These are phyloP conservation scores for Bombus fervidus DNA, from an alignment of 1,140 invertebrate genomes.

Conservation along the genomic window DNA sequence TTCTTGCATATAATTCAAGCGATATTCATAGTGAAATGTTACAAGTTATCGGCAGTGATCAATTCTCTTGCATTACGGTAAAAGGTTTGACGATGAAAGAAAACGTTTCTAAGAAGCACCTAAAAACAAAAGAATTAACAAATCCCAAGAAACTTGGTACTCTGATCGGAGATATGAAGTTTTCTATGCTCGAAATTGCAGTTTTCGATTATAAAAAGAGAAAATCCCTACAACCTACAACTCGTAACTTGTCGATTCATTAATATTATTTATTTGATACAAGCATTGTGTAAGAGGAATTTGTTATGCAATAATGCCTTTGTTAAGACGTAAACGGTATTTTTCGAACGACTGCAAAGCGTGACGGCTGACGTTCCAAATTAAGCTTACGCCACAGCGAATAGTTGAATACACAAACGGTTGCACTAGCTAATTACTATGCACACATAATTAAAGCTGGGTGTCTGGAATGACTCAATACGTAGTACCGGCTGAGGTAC, in stretches of 20 bases:
- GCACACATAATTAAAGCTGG: constrained; percentile 8
- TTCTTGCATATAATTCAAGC: too few species aligned
- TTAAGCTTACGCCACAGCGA: background rate
- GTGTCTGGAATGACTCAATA: background rate
- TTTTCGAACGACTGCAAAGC: background rate
- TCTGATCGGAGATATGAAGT: fast-evolving
- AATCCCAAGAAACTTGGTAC: too few species aligned
- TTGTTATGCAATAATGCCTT: background rate
- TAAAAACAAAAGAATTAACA: too few species aligned
- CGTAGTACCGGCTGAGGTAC: background rate
- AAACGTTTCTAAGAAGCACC: too few species aligned
- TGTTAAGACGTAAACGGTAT: background rate
- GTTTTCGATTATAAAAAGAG: too few species aligned
- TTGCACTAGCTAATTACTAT: constrained; percentile 14
- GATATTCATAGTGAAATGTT: too few species aligned
- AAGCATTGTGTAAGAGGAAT: too few species aligned
- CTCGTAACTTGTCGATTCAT: too few species aligned
- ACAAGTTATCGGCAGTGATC: too few species aligned
- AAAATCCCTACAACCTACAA: too few species aligned
- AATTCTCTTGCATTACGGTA: background rate
- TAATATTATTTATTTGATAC: too few species aligned
- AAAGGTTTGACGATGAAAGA: fast-evolving
- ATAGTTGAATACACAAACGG: background rate
- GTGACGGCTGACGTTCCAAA: background rate
- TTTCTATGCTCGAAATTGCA: too few species aligned